These are phyloP conservation scores for Lumbricus terrestris DNA, from an alignment of 2,888 invertebrate genomes.

Conservation along the genomic window DNA sequence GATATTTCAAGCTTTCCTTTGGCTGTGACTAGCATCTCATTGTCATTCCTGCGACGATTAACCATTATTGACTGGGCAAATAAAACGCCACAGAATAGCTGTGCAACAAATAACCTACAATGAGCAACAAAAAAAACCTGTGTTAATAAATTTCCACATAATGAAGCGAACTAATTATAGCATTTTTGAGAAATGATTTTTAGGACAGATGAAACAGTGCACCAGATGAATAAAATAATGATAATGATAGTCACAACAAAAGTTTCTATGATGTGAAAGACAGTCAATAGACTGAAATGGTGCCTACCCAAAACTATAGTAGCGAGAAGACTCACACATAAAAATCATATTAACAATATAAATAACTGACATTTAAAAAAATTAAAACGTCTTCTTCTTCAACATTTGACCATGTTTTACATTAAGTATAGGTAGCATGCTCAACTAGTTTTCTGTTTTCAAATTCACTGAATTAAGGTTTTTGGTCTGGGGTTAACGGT, in stretches of 20 bases:
- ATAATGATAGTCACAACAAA: not conserved
- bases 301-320: no score
- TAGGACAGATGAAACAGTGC: not conserved
- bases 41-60: slow-evolving; percentile 84
- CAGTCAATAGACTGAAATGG: no score
- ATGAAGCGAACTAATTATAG: not conserved
- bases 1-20: slow-evolving; percentile 28
- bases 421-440: no score
- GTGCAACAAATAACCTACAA: slow-evolving; percentile 76
- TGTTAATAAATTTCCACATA: not conserved
- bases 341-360: no score
- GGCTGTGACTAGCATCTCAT: slow-evolving; percentile 53
- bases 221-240: not conserved
- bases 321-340: no score
- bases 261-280: no score
- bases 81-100: slow-evolving; percentile 88
- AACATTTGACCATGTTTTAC: no score
- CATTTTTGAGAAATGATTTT: not conserved
- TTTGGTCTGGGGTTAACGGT: no score
- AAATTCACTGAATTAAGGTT: no score
- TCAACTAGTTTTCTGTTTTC: no score
- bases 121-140: not conserved
- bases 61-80: slow-evolving; percentile 93
- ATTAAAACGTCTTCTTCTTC: no score
- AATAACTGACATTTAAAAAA: no score